Conservation (phyloP, 2,113 vertebrate genomes). For the Atherinomorus stipes region DNA sequence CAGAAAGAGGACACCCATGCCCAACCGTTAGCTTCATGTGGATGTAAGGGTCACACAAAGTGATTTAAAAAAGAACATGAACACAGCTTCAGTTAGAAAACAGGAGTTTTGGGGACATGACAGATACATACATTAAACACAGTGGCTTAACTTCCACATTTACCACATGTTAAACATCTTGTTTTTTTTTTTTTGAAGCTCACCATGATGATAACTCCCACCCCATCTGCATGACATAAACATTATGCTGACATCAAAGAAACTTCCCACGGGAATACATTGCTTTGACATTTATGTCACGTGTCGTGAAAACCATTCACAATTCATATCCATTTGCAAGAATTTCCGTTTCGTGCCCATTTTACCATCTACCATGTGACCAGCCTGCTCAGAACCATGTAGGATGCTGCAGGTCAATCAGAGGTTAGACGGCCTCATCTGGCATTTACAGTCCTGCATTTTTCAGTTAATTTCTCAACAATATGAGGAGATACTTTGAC, state of each 20-base stretch:
- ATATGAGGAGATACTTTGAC: not conserved
- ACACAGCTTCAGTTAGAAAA: too few species aligned
- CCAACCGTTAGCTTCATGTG: too few species aligned
- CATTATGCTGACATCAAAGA: not conserved
- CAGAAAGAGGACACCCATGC: too few species aligned
- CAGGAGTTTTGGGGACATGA: too few species aligned
- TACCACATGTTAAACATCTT: too few species aligned
- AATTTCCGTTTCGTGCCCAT: not conserved
- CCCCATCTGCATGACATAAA: not conserved
- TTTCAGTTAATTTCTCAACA: constrained; percentile 3
- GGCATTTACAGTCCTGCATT: not conserved
- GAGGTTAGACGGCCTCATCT: constrained; percentile 2
- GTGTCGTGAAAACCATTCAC: not conserved
- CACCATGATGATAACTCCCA: too few species aligned
- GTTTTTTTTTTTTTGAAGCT: too few species aligned
- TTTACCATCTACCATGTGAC: not conserved
- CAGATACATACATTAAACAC: too few species aligned
- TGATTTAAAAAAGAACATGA: too few species aligned
- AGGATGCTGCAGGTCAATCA: constrained; percentile 29
- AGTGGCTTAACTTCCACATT: too few species aligned
- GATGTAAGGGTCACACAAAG: too few species aligned
- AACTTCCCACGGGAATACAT: not conserved
- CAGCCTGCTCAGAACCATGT: constrained; percentile 23
- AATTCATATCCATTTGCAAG: not conserved
- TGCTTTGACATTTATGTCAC: not conserved